Percentiles rank a stretch among this genome's conserved stretches.
Evolutionary conservation across 2,797 vertebrate species (phyloP).

Genomic region (Astyanax mexicanus): DNA sequence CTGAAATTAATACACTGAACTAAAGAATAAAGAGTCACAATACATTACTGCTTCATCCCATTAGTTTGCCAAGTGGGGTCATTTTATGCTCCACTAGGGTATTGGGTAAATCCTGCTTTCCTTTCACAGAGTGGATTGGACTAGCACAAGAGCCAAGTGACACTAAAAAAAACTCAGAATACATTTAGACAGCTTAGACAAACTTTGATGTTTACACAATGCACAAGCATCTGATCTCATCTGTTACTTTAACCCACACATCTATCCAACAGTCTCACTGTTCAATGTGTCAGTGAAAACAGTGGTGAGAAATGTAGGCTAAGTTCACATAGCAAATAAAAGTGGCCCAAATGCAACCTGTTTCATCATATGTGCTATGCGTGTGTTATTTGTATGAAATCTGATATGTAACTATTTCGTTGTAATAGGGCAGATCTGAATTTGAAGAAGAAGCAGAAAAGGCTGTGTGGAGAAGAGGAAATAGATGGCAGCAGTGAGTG

Average conservation of each 20-base stretch:
- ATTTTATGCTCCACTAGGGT: conserved; percentile 52
- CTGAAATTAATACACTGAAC: not conserved
- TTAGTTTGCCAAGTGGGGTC: conserved; percentile 49
- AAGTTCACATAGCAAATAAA: too few species aligned
- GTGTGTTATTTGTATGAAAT: too few species aligned
- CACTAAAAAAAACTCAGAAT: conserved; percentile 17
- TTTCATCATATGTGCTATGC: too few species aligned
- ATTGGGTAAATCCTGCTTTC: conserved; percentile 64
- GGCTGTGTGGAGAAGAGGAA: too few species aligned
- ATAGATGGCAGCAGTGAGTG: too few species aligned
- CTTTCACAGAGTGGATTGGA: conserved; percentile 48
- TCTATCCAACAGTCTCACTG: too few species aligned
- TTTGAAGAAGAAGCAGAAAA: too few species aligned
- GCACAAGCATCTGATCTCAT: conserved; percentile 49
- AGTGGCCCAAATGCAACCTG: too few species aligned
- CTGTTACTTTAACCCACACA: conserved; percentile 70
- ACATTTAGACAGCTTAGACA: conserved; percentile 51
- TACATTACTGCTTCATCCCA: conserved; percentile 31
- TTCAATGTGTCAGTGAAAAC: too few species aligned
- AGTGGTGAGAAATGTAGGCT: too few species aligned
- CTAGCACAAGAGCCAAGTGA: conserved; percentile 64
- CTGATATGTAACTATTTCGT: too few species aligned
- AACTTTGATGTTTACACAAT: conserved; percentile 69
- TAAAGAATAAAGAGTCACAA: not conserved
- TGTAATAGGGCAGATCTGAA: too few species aligned